Percentiles rank a stretch among this genome's conserved stretches.
These are phyloP conservation scores for Listrodromus nycthemerus DNA, from an alignment of 2,888 invertebrate species.

Conservation along the genomic window DNA sequence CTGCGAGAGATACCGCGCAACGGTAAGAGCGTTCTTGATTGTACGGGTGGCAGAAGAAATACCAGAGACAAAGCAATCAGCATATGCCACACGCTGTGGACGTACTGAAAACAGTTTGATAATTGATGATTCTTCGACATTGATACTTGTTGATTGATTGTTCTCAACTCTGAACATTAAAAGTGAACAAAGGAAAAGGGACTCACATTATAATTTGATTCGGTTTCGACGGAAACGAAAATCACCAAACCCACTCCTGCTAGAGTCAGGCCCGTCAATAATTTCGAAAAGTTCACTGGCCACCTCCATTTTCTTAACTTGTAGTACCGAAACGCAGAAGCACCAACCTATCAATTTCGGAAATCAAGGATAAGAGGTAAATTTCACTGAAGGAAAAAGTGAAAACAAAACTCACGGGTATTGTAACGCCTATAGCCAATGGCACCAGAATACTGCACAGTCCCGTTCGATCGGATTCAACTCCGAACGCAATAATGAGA, in stretches of 20 bases:
- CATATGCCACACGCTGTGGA: constrained; percentile 88
- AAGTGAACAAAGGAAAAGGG: neutral
- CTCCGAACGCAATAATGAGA: constrained; percentile 85
- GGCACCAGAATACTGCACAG: constrained; percentile 85
- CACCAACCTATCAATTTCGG: constrained; percentile 72
- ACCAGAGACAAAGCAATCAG: constrained; percentile 86
- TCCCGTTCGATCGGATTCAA: constrained; percentile 85
- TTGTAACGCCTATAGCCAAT: constrained; percentile 80
- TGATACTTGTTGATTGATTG: neutral
- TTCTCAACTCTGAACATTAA: neutral
- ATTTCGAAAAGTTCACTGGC: constrained; percentile 74
- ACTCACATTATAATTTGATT: constrained; percentile 86
- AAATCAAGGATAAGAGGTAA: constrained; percentile 17
- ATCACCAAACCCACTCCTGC: constrained; percentile 85
- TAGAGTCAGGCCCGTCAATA: constrained; percentile 85
- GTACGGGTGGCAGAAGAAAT: constrained; percentile 85
- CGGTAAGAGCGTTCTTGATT: constrained; percentile 57
- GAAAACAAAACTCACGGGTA: constrained; percentile 76
- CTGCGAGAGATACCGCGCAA: constrained; percentile 47
- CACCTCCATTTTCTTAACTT: constrained; percentile 72
- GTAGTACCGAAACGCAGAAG: constrained; percentile 74
- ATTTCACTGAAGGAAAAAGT: neutral
- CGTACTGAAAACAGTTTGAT: constrained; percentile 83
- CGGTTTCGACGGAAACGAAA: constrained; percentile 87
- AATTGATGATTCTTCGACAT: neutral